Conservation (phyloP, 2,113 vertebrate species). For the Prolemur simus region DNA sequence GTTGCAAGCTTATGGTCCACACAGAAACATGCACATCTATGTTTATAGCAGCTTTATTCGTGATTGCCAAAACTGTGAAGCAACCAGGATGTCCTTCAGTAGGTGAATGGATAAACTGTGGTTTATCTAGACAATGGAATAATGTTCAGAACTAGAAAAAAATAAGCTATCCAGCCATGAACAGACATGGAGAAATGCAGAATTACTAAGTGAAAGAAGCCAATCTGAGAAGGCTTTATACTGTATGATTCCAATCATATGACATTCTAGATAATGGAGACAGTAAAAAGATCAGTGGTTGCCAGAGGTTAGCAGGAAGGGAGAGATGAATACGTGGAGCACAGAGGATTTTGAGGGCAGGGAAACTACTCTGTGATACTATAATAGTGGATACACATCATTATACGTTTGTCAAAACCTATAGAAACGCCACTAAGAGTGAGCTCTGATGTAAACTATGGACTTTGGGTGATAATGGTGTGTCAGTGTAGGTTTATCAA, state of each 20-base stretch:
- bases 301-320: background rate
- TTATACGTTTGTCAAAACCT: background rate
- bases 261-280: background rate
- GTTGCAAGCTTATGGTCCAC: background rate
- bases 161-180: background rate
- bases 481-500: background rate
- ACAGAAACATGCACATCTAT: no score
- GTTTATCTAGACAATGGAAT: background rate
- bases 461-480: background rate
- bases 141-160: background rate
- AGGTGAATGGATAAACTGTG: background rate
- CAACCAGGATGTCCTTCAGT: background rate
- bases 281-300: background rate
- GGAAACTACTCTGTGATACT: background rate
- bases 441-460: background rate
- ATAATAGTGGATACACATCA: background rate
- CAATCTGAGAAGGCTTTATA: background rate
- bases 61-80: background rate
- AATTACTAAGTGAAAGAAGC: background rate
- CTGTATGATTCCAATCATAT: background rate
- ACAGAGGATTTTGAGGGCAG: background rate
- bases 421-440: background rate
- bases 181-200: background rate
- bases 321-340: background rate
- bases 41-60: background rate